phyloP scores from a whole-genome alignment of 2,797 vertebrate genomes.

The Muscicapa comitata region DNA sequence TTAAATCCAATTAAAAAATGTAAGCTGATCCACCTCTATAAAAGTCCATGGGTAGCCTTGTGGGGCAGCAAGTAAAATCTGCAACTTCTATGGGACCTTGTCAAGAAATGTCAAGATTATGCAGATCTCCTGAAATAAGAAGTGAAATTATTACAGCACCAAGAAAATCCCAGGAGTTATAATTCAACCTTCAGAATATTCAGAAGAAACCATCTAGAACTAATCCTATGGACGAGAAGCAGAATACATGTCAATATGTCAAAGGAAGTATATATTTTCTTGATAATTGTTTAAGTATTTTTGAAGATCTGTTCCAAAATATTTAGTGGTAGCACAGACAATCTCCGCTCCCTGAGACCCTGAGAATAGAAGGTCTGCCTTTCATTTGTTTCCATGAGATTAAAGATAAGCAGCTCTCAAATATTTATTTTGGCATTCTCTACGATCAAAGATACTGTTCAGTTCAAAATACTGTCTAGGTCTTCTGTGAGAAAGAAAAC shows the following conservation, averaged over 20 bases:
- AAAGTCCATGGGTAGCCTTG: not conserved
- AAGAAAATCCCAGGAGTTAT: not conserved
- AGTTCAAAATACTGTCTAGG: not conserved
- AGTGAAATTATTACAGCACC: not conserved
- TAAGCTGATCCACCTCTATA: not conserved
- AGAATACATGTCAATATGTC: not conserved
- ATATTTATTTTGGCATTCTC: constrained; percentile 1
- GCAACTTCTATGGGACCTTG: not conserved
- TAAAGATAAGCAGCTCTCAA: constrained; percentile 1
- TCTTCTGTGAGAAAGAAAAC: not conserved
- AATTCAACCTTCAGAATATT: not conserved
- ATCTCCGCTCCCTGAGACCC: not conserved
- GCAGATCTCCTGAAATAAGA: not conserved
- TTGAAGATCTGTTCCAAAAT: not conserved
- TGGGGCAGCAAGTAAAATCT: not conserved
- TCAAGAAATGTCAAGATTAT: not conserved
- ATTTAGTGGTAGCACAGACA: not conserved
- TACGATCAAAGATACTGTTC: not conserved
- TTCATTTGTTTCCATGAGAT: constrained; percentile 13
- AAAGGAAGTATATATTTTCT: not conserved
- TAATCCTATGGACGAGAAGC: not conserved
- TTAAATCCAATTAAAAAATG: not conserved
- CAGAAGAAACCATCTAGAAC: not conserved
- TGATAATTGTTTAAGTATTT: not conserved
- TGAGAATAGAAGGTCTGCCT: not conserved